Base-by-base conservation (phyloP, 1,140 invertebrate species). In the Papilio xuthus region DNA sequence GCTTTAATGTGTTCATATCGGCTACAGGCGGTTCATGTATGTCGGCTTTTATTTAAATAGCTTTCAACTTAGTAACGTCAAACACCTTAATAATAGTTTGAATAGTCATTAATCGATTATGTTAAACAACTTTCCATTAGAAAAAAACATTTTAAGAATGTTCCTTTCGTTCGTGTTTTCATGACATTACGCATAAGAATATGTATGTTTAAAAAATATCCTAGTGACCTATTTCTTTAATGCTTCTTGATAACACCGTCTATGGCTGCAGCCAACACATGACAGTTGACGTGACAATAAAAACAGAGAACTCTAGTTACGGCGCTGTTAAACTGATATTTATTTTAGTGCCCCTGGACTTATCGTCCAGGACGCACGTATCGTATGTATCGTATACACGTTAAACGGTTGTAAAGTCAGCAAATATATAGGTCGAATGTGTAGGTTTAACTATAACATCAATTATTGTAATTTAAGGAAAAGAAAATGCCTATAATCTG, bases 241-340 rank as follows among this genome's bases (percentile, higher is more conserved):
- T 67, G 26, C 3, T 15, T 67, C 13, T 13, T 67, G 60, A 67
- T 67, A 67, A 67, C 18, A 67, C 60, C 13, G 60, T 67, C 60
- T 67, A 6, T 67, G 26, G 4, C 20, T 67, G 13, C 60, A 67
- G 60, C 13, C 60, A 67, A 28, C 60, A 32, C 53, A 8, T 23
- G 26, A 28, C 60, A 67, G 60, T 67, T 67, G 60, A 67, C 26
- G 26, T 28, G 12, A 15, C 60, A 28, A 67, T 67, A 67, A 67
- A 67, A 67, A 67, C 60, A 67, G 26, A 26, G 60, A 15, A 26
- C 60, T 7, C 60, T 67, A 67, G 60, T 67, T 67, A 67, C 26
- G 26, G 60, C 23, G 26, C 26, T 67, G 60, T 67, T 15, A 67
- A 67, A 67, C 60, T 67, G 20, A 28, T 67, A 67, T 67, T 67